phyloP scores from a whole-genome alignment of 2,797 vertebrate species.

The Spondyliosoma cantharus region DNA sequence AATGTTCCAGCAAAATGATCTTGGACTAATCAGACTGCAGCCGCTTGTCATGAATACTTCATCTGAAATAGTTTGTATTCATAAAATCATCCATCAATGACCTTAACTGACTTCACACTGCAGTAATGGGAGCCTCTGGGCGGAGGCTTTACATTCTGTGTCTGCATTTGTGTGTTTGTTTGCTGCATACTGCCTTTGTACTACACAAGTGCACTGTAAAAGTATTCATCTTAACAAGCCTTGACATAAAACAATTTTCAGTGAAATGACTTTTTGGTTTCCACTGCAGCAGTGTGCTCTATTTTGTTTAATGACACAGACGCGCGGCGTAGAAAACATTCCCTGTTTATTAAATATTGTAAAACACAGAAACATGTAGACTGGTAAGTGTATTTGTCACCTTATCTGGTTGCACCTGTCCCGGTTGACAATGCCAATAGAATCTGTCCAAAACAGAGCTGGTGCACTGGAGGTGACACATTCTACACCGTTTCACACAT shows the following conservation, averaged over 20 bases:
- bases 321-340: neutral
- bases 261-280: constrained; percentile 11
- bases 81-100: constrained; percentile 69
- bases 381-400: constrained; percentile 1
- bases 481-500: constrained; percentile 52
- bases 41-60: constrained; percentile 66
- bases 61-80: constrained; percentile 70
- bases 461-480: constrained; percentile 25
- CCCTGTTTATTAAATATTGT: neutral
- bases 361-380: neutral
- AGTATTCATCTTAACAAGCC: constrained; percentile 20
- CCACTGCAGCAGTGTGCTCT: neutral
- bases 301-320: neutral
- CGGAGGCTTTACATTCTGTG: constrained; percentile 13
- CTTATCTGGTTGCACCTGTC: constrained; percentile 28
- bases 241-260: constrained; percentile 24
- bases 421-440: constrained; percentile 7
- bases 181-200: constrained; percentile 10
- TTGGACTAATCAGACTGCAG: constrained; percentile 57
- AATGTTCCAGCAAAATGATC: constrained; percentile 62
- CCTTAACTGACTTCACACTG: constrained; percentile 66
- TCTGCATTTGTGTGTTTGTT: constrained; percentile 28
- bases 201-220: neutral
- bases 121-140: constrained; percentile 46
- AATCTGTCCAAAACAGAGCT: constrained; percentile 28